These are phyloP conservation scores for Patella caerulea DNA, from an alignment of 2,888 invertebrate species.

Conservation along the genomic window DNA sequence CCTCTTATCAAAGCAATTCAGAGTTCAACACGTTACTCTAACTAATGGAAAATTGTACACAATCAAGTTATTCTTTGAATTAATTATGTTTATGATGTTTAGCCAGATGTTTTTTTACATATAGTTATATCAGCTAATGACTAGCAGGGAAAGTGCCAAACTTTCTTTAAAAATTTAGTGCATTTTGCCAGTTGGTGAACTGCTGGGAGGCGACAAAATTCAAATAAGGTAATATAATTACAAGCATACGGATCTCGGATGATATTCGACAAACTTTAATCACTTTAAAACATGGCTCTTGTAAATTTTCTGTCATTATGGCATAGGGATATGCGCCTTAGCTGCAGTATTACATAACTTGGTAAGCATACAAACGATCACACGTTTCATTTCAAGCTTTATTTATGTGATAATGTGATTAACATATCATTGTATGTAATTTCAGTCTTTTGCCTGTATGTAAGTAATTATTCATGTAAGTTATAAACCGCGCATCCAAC, in stretches of 20 bases:
- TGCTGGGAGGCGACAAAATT: background rate
- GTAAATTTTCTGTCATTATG: background rate
- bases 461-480: no score
- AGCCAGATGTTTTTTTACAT: background rate
- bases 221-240: constrained; percentile 4
- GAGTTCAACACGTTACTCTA: no score
- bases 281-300: background rate
- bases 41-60: no score
- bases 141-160: background rate
- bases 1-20: no score
- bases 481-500: no score
- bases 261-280: constrained; percentile 5
- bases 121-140: background rate
- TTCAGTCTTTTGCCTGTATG: no score
- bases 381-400: no score
- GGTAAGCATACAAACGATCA: no score
- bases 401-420: no score
- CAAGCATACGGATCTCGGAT: background rate
- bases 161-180: background rate
- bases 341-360: no score
- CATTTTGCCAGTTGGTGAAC: background rate
- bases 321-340: no score
- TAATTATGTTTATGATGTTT: background rate
- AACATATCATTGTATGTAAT: no score
- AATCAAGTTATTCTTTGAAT: background rate